These are phyloP conservation scores for Paramormyrops kingsleyae DNA, from an alignment of 2,113 vertebrate genomes.

Conservation along the genomic window DNA sequence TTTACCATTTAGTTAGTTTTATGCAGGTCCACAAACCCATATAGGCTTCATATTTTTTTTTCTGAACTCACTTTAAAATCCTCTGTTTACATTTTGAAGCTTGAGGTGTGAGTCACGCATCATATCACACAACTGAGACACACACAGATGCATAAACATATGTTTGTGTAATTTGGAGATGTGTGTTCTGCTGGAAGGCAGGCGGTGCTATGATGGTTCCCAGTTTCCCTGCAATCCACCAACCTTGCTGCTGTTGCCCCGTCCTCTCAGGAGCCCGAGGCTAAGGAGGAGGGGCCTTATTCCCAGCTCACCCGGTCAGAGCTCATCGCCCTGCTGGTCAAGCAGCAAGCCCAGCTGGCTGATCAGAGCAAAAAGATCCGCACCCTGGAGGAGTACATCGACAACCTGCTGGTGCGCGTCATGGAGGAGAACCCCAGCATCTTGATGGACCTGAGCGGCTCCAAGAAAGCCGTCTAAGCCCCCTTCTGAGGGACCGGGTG, in stretches of 20 bases:
- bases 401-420: slow-evolving; percentile 81
- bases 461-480: slow-evolving; percentile 32
- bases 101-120: neutral
- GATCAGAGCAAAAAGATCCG: slow-evolving; percentile 73
- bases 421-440: slow-evolving; percentile 88
- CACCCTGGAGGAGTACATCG: slow-evolving; percentile 86
- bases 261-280: slow-evolving; percentile 34
- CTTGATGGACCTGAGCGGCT: slow-evolving; percentile 54
- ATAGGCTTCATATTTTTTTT: neutral
- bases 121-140: neutral
- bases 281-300: slow-evolving; percentile 63
- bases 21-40: neutral
- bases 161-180: neutral
- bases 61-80: neutral
- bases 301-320: slow-evolving; percentile 81
- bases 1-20: neutral
- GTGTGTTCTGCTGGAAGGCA: neutral
- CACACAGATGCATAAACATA: neutral
- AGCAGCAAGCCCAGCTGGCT: slow-evolving; percentile 72
- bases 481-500: neutral
- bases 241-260: neutral
- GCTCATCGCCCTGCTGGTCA: slow-evolving; percentile 78
- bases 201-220: neutral
- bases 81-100: neutral
- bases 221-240: neutral